Conservation (phyloP, 2,797 vertebrate species). For the Orestias chungarensis region DNA sequence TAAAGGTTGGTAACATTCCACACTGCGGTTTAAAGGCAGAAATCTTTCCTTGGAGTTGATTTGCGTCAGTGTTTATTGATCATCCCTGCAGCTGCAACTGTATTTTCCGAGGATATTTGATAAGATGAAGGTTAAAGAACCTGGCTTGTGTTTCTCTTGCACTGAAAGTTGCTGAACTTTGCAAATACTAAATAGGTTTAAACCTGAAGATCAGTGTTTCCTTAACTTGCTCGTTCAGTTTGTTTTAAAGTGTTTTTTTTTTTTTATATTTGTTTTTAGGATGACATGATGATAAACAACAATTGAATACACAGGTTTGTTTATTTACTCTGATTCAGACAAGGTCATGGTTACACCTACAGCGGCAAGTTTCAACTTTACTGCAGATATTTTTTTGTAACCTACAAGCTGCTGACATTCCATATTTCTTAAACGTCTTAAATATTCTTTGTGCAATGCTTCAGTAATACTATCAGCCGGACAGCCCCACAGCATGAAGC, state of each 20-base stretch:
- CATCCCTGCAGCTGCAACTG: conserved; percentile 10
- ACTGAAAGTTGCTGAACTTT: not conserved
- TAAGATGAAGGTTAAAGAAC: conserved; percentile 23
- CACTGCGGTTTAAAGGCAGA: conserved; percentile 26
- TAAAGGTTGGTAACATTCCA: conserved; percentile 1
- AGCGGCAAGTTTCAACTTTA: not conserved
- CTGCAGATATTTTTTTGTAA: not conserved
- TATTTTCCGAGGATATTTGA: conserved; percentile 27
- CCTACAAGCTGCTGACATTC: not conserved
- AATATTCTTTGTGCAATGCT: not conserved
- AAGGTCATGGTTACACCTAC: not conserved
- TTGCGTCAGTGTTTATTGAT: conserved; percentile 36
- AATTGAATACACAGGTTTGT: not conserved
- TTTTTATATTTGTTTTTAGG: not conserved
- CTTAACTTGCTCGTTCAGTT: not conserved
- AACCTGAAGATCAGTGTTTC: not conserved
- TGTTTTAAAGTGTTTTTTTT: not conserved
- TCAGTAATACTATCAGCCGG: not conserved
- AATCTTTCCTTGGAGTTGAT: conserved; percentile 27
- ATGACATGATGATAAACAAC: not conserved
- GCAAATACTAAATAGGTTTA: conserved; percentile 13
- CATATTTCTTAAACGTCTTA: too few species aligned
- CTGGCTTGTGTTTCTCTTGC: conserved; percentile 10
- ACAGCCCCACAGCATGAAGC: not conserved
- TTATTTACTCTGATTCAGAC: not conserved